A percentile compares a stretch with the other conserved stretches of the same genome.
Evolutionary conservation across 2,888 invertebrate species (phyloP).

Genomic region (Drosophila kambysellisi): DNA sequence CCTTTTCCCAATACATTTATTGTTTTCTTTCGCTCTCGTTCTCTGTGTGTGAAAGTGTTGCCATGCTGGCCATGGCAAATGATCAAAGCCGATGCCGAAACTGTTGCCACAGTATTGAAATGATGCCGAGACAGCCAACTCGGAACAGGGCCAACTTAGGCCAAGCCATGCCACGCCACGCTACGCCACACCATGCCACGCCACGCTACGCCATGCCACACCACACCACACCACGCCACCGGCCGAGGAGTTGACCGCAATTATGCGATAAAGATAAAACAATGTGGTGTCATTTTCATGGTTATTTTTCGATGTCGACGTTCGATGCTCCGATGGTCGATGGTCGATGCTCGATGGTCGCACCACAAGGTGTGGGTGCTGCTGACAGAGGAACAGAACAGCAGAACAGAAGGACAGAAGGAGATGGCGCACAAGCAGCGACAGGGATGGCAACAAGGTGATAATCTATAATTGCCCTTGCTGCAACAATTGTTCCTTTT

Average conservation of each 20-base stretch:
- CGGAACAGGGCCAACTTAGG: conserved; percentile 1
- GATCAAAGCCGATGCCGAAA: conserved; percentile 69
- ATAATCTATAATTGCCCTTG: conserved; percentile 80
- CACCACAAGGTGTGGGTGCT: conserved; percentile 44
- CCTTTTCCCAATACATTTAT: neutral
- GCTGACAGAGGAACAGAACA: conserved; percentile 4
- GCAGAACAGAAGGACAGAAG: neutral
- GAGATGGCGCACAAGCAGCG: conserved; percentile 6
- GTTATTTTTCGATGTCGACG: conserved; percentile 61
- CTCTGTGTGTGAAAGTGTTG: conserved; percentile 44
- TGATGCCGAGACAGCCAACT: conserved; percentile 13
- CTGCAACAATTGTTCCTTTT: conserved; percentile 77
- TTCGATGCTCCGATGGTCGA: conserved; percentile 7
- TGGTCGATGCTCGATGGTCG: conserved; percentile 20
- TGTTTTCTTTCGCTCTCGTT: conserved; percentile 4
- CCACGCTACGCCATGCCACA: neutral
- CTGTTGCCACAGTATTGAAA: conserved; percentile 51
- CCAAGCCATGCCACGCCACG: neutral
- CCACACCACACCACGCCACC: conserved; percentile 1
- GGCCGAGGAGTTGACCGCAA: conserved; percentile 72
- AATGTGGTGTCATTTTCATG: conserved; percentile 81
- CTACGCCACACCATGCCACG: neutral
- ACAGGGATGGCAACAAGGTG: conserved; percentile 52
- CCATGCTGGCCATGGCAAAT: conserved; percentile 64
- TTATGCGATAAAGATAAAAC: conserved; percentile 81